phyloP scores from a whole-genome alignment of 2,113 vertebrate species.

The Athene cunicularia region DNA sequence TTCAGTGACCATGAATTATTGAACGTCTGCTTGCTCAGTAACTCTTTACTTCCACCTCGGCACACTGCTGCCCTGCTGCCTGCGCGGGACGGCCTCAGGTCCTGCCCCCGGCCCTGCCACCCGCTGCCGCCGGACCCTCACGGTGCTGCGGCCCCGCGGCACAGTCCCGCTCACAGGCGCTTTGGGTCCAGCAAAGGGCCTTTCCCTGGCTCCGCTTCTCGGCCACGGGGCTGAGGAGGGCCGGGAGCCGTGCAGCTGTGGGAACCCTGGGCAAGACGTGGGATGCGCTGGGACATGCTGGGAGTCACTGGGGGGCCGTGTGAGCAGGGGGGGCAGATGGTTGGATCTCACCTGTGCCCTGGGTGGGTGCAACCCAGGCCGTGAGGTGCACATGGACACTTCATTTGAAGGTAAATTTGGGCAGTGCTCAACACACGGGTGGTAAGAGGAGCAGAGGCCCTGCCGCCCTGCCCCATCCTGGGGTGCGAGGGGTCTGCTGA shows the following conservation, averaged over 20 bases:
- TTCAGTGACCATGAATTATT: conserved; percentile 66
- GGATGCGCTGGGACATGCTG: not conserved
- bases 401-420: not conserved
- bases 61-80: not conserved
- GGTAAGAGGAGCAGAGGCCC: not conserved
- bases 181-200: not conserved
- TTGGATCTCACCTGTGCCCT: not conserved
- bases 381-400: not conserved
- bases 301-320: rapidly evolving
- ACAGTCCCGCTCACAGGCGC: rapidly evolving
- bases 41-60: conserved; percentile 57
- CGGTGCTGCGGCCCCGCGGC: rapidly evolving
- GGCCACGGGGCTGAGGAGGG: not conserved
- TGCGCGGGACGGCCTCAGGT: not conserved
- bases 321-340: rapidly evolving
- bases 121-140: not conserved
- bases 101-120: not conserved
- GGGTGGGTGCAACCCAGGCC: not conserved
- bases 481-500: not conserved
- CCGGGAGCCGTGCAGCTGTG: not conserved
- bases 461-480: too few species aligned
- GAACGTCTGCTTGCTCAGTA: conserved; percentile 47
- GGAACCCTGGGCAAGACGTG: rapidly evolving
- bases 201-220: rapidly evolving
- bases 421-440: not conserved